Conservation (phyloP, 2,113 vertebrate species). For the Cyprinodon variegatus region DNA sequence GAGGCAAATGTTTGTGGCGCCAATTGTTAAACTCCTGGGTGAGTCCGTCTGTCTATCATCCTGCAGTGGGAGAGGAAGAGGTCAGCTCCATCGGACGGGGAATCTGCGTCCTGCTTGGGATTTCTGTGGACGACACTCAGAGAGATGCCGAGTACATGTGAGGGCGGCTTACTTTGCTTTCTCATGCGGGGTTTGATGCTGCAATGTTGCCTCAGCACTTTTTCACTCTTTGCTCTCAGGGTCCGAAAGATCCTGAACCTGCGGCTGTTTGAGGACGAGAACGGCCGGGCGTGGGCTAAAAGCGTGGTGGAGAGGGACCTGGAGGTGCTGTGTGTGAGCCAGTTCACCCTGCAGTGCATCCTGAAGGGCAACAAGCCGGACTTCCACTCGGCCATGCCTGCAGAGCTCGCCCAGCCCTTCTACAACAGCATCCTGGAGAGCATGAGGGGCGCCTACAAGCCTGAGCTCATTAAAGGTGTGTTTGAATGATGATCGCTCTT, state of each 20-base stretch:
- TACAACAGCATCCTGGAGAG: slow-evolving; percentile 91
- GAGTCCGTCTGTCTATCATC: not conserved
- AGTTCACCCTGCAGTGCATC: slow-evolving; percentile 95
- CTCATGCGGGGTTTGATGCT: too few species aligned
- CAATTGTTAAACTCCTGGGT: not conserved
- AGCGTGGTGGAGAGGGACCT: slow-evolving; percentile 93
- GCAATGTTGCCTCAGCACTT: too few species aligned
- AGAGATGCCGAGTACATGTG: slow-evolving; percentile 95
- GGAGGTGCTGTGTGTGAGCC: slow-evolving; percentile 93
- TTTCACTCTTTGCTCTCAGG: slow-evolving; percentile 65
- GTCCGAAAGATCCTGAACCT: slow-evolving; percentile 96
- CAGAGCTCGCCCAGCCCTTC: slow-evolving; percentile 89
- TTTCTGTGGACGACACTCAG: slow-evolving; percentile 92
- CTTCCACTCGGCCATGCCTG: slow-evolving; percentile 93
- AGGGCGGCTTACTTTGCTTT: slow-evolving; percentile 64
- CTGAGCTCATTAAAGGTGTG: slow-evolving; percentile 92
- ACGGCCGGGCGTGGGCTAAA: slow-evolving; percentile 90
- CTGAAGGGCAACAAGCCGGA: slow-evolving; percentile 97
- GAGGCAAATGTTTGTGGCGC: too few species aligned
- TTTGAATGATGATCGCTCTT: not conserved
- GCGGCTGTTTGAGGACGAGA: slow-evolving; percentile 92
- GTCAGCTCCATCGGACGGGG: slow-evolving; percentile 93
- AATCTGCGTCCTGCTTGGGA: slow-evolving; percentile 92
- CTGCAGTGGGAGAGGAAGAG: slow-evolving; percentile 89
- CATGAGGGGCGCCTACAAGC: slow-evolving; percentile 87